phyloP scores from a whole-genome alignment of 2,113 vertebrate genomes.

The Forbesichthys agassizii region DNA sequence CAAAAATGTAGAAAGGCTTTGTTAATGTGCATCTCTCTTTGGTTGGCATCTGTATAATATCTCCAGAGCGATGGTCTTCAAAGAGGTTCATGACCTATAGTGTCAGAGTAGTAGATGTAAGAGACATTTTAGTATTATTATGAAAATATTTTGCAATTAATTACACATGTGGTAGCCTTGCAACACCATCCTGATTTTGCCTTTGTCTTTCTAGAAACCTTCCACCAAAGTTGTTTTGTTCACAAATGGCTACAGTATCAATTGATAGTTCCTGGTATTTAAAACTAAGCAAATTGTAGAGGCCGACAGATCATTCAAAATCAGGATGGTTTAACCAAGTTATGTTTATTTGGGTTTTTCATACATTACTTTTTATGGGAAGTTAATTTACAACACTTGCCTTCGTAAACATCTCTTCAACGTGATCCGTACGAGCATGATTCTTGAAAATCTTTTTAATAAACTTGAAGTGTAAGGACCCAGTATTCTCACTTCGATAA shows the following conservation, averaged over 20 bases:
- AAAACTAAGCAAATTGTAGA: too few species aligned
- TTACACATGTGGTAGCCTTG: too few species aligned
- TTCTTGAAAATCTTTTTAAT: constrained; percentile 65
- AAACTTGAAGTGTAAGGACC: constrained; percentile 72
- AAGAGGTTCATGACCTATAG: constrained; percentile 73
- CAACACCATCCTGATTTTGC: too few species aligned
- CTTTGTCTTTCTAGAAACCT: too few species aligned
- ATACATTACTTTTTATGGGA: too few species aligned
- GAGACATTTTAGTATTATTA: neutral
- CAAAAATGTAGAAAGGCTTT: constrained; percentile 79
- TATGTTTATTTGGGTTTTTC: too few species aligned
- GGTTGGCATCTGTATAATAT: constrained; percentile 71
- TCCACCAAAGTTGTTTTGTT: too few species aligned
- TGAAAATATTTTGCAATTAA: neutral
- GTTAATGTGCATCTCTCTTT: constrained; percentile 70
- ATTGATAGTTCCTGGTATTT: too few species aligned
- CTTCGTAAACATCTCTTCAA: constrained; percentile 80
- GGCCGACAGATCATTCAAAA: neutral
- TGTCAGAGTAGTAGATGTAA: constrained; percentile 1
- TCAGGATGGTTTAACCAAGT: neutral
- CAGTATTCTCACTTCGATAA: constrained; percentile 32
- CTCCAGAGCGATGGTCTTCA: constrained; percentile 9
- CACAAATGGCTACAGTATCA: too few species aligned
- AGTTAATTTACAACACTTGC: constrained; percentile 41
- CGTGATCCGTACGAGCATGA: constrained; percentile 50